These are phyloP conservation scores for Willowsia nigromaculata DNA, from an alignment of 2,888 invertebrate species.

Conservation along the genomic window DNA sequence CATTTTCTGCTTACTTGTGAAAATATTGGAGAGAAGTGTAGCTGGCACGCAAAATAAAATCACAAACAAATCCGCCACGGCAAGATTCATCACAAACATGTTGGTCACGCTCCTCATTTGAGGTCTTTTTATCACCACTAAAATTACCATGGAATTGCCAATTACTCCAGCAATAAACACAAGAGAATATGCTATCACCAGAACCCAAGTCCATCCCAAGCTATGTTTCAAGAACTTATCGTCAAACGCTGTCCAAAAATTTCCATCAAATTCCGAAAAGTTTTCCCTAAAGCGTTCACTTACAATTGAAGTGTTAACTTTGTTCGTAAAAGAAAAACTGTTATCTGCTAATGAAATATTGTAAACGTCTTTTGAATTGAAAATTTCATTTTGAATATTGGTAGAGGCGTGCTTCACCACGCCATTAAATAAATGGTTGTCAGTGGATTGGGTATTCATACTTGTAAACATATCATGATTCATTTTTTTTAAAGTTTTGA, in stretches of 20 bases:
- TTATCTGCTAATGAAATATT: too few species aligned
- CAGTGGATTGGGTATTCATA: too few species aligned
- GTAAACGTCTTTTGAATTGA: too few species aligned
- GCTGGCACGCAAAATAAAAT: conserved; percentile 81
- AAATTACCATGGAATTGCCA: conserved; percentile 79
- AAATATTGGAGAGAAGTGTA: conserved; percentile 81
- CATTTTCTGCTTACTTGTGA: conserved; percentile 80
- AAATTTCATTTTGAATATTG: too few species aligned
- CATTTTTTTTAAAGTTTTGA: too few species aligned
- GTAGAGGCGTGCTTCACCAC: too few species aligned
- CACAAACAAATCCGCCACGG: conserved; percentile 80
- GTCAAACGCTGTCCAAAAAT: neutral
- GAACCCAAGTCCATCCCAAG: conserved; percentile 78
- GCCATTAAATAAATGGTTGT: too few species aligned
- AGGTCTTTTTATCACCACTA: conserved; percentile 77
- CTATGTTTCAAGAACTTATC: conserved; percentile 78
- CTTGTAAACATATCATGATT: too few species aligned
- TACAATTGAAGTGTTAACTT: too few species aligned
- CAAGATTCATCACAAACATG: conserved; percentile 81
- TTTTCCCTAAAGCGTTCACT: too few species aligned
- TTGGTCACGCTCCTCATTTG: conserved; percentile 81
- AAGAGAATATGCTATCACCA: conserved; percentile 79
- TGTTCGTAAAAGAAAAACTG: too few species aligned
- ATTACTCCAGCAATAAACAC: conserved; percentile 80
- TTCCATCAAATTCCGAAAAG: too few species aligned